Evolutionary conservation across 2,888 invertebrate genomes (phyloP).

Genomic region (Patella pellucida): DNA sequence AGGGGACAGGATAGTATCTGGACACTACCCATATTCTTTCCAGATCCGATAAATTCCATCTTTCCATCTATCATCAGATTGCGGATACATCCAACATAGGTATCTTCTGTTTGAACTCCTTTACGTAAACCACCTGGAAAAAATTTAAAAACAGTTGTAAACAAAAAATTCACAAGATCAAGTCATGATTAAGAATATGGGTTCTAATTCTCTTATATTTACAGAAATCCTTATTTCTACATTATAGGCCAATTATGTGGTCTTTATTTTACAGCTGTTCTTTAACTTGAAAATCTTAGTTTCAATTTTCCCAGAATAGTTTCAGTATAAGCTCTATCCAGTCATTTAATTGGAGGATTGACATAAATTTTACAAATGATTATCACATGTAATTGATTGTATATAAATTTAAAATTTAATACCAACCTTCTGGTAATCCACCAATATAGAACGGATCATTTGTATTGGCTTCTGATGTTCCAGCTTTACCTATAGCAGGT

Average conservation of each 20-base stretch:
- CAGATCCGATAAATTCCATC: slow-evolving; percentile 87
- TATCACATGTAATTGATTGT: background rate
- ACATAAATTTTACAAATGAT: background rate
- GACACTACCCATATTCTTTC: slow-evolving; percentile 81
- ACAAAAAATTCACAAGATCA: no score
- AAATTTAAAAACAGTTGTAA: background rate
- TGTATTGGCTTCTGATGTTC: slow-evolving; percentile 82
- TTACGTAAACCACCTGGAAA: slow-evolving; percentile 63
- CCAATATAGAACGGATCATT: slow-evolving; percentile 91
- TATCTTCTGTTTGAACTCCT: slow-evolving; percentile 80
- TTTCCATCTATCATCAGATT: slow-evolving; percentile 83
- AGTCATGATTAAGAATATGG: no score
- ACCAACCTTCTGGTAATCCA: slow-evolving; percentile 78
- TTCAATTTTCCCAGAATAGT: no score
- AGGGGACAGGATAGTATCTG: slow-evolving; percentile 83
- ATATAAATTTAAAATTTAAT: slow-evolving; percentile 41
- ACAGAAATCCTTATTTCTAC: no score
- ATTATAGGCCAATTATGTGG: no score
- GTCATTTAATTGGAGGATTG: no score
- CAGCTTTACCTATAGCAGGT: slow-evolving; percentile 79
- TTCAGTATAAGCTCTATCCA: no score
- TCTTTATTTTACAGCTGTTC: no score
- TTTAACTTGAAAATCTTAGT: no score
- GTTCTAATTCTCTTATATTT: no score
- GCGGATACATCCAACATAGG: slow-evolving; percentile 90